Evolutionary conservation across 2,888 invertebrate species (phyloP), one percentile per base, ranked within the genome.

Genomic region (Leptodirus hochenwartii): DNA sequence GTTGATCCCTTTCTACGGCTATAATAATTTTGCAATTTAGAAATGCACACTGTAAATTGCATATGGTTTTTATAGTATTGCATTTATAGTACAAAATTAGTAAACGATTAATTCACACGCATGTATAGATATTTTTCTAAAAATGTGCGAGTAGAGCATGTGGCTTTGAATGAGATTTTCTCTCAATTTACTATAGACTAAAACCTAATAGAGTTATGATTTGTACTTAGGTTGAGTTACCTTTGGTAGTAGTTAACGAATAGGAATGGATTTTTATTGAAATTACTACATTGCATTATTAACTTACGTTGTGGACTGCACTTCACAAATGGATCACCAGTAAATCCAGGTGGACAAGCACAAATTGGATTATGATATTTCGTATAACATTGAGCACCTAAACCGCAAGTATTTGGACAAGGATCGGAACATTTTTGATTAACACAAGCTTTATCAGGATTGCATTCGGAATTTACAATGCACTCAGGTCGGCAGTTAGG

Each of bases 281-380:
- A n/a, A n/a, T n/a, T n/a, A n/a, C n/a, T n/a, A n/a, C 4, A 10
- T 46, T 49, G 16, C 40, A 36, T 5, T 17, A 26, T 28, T 8
- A 10, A 66, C 70, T 69, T 66, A 79, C 77, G 62, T 45, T 62
- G 60, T 40, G 62, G 64, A 29, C 68, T 64, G 45, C 85, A 87
- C 46, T 71, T 72, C 3, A 70, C 69, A 49, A 84, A 84, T 30
- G 85, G 84, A 70, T 85, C 81, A 25, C 88, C 88, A 22, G 77
- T 78, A 56, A 72, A 78, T n/a, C 79, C 77, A 23, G 70, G 60
- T 25, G 81, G 76, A 43, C 88, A 88, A 3, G 79, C 77, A 47
- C 88, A 88, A 37, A 84, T 80, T 3, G 85, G 84, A 45, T 77
- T 82, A 51, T 87, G 85, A 50, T 84, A 82, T 47, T 73, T 75